phyloP scores from a whole-genome alignment of 2,888 invertebrate genomes.

The Arrhopalites spinosus region DNA sequence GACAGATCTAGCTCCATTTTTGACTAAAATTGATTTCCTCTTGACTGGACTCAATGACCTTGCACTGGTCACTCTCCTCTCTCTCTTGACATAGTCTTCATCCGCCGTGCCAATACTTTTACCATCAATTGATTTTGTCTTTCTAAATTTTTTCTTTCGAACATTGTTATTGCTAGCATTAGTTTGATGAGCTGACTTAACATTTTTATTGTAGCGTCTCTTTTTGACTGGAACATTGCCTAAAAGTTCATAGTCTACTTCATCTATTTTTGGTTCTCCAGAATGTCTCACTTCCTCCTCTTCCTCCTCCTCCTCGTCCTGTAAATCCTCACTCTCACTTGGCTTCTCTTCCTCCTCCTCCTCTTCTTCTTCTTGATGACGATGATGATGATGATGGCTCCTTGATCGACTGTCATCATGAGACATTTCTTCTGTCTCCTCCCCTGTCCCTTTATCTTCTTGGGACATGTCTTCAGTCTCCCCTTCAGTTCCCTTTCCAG shows the following conservation, averaged over 20 bases:
- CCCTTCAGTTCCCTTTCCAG: slow-evolving; percentile 21
- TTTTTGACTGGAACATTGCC: slow-evolving; percentile 61
- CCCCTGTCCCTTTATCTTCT: slow-evolving; percentile 36
- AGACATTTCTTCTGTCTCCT: slow-evolving; percentile 51
- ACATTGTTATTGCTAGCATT: slow-evolving; percentile 20
- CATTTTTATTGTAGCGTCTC: slow-evolving; percentile 56
- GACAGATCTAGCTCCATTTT: slow-evolving; percentile 8
- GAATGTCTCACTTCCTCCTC: slow-evolving; percentile 28
- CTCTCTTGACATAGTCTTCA: slow-evolving; percentile 28
- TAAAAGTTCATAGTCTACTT: slow-evolving; percentile 39
- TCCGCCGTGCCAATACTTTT: neutral
- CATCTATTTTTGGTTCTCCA: slow-evolving; percentile 37
- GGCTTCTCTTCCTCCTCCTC: slow-evolving; percentile 42
- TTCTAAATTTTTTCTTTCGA: slow-evolving; percentile 20
- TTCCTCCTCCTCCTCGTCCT: slow-evolving; percentile 58
- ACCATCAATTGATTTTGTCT: slow-evolving; percentile 27
- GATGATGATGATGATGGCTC: slow-evolving; percentile 31
- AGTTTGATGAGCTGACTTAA: slow-evolving; percentile 37
- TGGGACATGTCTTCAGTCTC: slow-evolving; percentile 18
- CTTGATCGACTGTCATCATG: slow-evolving; percentile 55
- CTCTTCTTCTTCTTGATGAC: no score
- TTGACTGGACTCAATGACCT: slow-evolving; percentile 25
- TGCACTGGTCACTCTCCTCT: slow-evolving; percentile 17
- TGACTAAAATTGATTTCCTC: neutral
- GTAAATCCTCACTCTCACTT: neutral